phyloP scores from a whole-genome alignment of 2,888 invertebrate genomes.

The Melitaea athalia region DNA sequence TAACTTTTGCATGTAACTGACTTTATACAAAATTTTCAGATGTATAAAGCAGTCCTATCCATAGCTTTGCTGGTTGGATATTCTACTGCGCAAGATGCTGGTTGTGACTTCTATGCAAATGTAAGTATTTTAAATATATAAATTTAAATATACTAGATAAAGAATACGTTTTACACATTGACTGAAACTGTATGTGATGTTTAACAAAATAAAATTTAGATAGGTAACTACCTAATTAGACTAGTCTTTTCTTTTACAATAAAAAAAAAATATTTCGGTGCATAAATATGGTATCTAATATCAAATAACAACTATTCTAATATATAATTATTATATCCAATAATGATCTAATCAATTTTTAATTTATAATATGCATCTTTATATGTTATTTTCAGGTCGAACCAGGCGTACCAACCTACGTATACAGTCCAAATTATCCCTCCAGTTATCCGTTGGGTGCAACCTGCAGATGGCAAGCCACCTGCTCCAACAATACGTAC shows the following conservation, averaged over 20 bases:
- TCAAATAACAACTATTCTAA: too few species aligned
- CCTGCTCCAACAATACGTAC: conserved; percentile 65
- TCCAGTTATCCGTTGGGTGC: conserved; percentile 55
- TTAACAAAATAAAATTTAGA: neutral
- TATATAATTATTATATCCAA: too few species aligned
- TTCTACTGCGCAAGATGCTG: conserved; percentile 51
- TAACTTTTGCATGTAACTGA: neutral
- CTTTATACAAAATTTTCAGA: conserved; percentile 38
- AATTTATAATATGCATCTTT: neutral
- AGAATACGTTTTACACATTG: too few species aligned
- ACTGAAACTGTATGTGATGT: neutral
- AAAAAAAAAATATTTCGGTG: too few species aligned
- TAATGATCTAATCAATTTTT: too few species aligned
- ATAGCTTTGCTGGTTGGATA: conserved; percentile 33
- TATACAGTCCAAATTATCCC: conserved; percentile 77
- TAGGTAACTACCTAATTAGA: neutral
- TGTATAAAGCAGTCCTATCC: conserved; percentile 29
- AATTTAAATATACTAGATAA: too few species aligned
- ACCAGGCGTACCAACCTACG: conserved; percentile 61
- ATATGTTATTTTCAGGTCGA: conserved; percentile 49
- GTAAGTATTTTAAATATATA: conserved; percentile 52
- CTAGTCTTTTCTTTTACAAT: too few species aligned
- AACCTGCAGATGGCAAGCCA: conserved; percentile 77
- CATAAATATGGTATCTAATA: too few species aligned
- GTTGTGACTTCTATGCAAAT: conserved; percentile 71